A percentile compares a stretch with the other conserved stretches of the same genome.
phyloP scores from a whole-genome alignment of 2,113 vertebrate species.

The Apaloderma vittatum region DNA sequence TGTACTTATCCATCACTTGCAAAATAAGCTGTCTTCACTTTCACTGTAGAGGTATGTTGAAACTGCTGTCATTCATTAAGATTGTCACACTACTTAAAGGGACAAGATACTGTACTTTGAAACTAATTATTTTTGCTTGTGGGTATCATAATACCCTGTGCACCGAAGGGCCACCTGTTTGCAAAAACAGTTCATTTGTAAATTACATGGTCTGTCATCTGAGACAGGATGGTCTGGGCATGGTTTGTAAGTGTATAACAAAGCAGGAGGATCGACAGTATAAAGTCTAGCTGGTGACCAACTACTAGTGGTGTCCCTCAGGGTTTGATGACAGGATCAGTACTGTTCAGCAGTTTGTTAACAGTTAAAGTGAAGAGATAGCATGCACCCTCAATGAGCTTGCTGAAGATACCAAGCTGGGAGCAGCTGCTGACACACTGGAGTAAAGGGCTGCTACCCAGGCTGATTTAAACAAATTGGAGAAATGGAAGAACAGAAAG shows the following conservation, averaged over 20 bases:
- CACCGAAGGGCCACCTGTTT: not conserved
- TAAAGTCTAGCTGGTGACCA: not conserved
- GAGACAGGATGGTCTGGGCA: not conserved
- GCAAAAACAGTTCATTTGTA: not conserved
- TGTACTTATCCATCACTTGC: not conserved
- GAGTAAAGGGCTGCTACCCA: not conserved
- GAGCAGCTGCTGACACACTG: not conserved
- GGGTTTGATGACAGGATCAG: not conserved
- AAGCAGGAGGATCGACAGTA: not conserved
- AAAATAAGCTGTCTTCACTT: not conserved
- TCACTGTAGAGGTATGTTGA: not conserved
- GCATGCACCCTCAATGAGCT: not conserved
- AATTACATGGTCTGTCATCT: not conserved
- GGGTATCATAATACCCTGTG: not conserved
- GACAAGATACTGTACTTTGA: accelerated
- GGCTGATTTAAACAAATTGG: not conserved
- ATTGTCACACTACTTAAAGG: not conserved
- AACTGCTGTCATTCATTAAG: not conserved
- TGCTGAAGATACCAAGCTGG: not conserved
- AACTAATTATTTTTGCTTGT: not conserved
- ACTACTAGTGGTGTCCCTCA: not conserved
- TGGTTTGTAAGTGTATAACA: not conserved
- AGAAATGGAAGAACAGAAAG: not conserved
- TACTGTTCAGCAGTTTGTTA: not conserved
- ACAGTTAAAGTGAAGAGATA: not conserved